phyloP scores from a whole-genome alignment of 2,888 invertebrate species.

The Pammene aurita region DNA sequence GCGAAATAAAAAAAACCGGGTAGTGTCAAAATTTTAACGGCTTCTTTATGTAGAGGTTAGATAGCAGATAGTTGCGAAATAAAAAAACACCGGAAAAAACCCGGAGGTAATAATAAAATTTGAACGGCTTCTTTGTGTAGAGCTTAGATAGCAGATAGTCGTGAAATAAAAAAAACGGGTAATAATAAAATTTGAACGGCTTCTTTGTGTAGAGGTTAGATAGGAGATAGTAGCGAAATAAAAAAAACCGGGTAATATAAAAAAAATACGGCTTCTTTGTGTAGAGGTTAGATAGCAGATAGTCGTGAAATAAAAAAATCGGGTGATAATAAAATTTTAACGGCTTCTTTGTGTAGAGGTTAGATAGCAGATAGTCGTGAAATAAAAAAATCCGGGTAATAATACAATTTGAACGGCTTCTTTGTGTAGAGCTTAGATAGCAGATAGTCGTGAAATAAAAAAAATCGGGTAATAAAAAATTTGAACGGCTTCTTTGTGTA shows the following conservation, averaged over 20 bases:
- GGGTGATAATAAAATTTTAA: conserved; percentile 18
- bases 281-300: conserved; percentile 2
- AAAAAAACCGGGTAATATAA: conserved; percentile 25
- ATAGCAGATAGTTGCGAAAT: neutral
- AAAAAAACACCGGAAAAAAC: too few species aligned
- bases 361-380: neutral
- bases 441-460: neutral
- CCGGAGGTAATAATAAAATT: conserved; percentile 24
- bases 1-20: conserved; percentile 32
- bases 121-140: conserved; percentile 17
- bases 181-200: conserved; percentile 17
- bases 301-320: too few species aligned
- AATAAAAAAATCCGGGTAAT: conserved; percentile 31
- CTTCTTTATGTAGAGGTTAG: conserved; percentile 12
- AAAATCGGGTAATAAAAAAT: conserved; percentile 23
- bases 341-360: conserved; percentile 14
- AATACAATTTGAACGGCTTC: conserved; percentile 15
- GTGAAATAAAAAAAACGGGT: too few species aligned
- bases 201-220: conserved; percentile 12
- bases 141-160: neutral
- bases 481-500: conserved; percentile 18
- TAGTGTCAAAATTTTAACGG: conserved; percentile 18
- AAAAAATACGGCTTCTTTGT: conserved; percentile 22
- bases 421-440: conserved; percentile 17
- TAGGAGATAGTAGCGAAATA: conserved; percentile 14